Evolutionary conservation across 2,888 invertebrate genomes (phyloP).

Genomic region (Megastigmus dorsalis): DNA sequence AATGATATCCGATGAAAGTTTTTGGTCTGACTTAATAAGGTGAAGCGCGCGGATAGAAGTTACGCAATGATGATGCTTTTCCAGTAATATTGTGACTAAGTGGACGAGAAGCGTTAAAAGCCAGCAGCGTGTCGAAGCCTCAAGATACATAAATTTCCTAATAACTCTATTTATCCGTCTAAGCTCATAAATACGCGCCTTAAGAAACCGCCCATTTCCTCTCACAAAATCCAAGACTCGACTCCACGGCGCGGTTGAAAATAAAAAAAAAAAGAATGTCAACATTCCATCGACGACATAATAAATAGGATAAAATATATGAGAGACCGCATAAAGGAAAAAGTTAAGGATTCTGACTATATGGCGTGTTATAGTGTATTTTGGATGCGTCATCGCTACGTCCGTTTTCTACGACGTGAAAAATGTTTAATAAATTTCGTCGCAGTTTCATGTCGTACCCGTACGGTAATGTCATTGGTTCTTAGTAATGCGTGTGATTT

Average conservation of each 20-base stretch:
- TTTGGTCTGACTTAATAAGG: too few species aligned
- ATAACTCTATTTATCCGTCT: conserved; percentile 10
- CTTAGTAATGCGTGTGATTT: too few species aligned
- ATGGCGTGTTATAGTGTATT: too few species aligned
- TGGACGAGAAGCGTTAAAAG: not conserved
- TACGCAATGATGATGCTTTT: too few species aligned
- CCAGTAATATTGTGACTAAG: not conserved
- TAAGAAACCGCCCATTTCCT: conserved; percentile 9
- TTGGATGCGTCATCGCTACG: conserved; percentile 40
- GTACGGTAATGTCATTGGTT: too few species aligned
- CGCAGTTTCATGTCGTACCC: too few species aligned
- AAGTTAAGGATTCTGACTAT: not conserved
- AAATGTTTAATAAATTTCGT: conserved; percentile 11
- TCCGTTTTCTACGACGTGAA: not conserved
- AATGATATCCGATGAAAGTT: too few species aligned
- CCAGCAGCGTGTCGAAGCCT: conserved; percentile 30
- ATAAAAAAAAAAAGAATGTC: conserved; percentile 10
- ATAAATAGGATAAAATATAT: conserved; percentile 40
- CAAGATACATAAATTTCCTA: conserved; percentile 31
- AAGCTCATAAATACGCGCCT: conserved; percentile 28
- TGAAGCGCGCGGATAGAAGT: too few species aligned
- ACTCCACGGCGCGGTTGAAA: too few species aligned
- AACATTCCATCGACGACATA: conserved; percentile 6
- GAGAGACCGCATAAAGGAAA: conserved; percentile 15
- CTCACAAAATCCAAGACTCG: not conserved